Conservation (phyloP, 2,113 vertebrate species). For the Periophthalmodon schlosseri region DNA sequence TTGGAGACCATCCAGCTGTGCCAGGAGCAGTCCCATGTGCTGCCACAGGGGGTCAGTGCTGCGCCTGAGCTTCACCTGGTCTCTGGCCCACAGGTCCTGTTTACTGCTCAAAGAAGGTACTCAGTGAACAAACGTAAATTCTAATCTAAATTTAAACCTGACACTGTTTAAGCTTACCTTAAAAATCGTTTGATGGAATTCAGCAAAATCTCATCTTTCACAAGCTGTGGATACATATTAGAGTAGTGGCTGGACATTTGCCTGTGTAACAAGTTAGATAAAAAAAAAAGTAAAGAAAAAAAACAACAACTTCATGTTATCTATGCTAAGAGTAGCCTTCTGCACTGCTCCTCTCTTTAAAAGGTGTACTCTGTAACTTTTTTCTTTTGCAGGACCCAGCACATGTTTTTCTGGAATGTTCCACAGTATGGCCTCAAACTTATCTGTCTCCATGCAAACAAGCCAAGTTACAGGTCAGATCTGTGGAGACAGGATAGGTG, state of each 20-base stretch:
- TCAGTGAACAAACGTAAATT: not conserved
- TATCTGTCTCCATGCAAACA: no score
- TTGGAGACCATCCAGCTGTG: slow-evolving; percentile 86
- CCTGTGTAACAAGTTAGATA: slow-evolving; percentile 66
- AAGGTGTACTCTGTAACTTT: no score
- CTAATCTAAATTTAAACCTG: not conserved
- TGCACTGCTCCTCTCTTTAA: no score
- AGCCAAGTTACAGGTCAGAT: no score
- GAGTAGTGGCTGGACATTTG: slow-evolving; percentile 83
- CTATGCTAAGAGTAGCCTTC: no score
- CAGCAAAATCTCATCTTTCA: slow-evolving; percentile 74
- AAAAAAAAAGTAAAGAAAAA: not conserved
- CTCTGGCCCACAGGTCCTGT: slow-evolving; percentile 84
- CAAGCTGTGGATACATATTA: slow-evolving; percentile 88
- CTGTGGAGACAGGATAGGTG: no score
- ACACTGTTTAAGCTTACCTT: slow-evolving; percentile 60
- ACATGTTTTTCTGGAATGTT: no score
- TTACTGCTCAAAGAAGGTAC: slow-evolving; percentile 65
- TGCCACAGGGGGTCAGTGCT: slow-evolving; percentile 82
- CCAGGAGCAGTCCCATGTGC: slow-evolving; percentile 81
- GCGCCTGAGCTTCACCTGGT: slow-evolving; percentile 74
- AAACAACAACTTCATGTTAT: no score
- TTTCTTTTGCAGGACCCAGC: no score
- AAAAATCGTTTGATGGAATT: slow-evolving; percentile 81
- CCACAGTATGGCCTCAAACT: no score